phyloP scores from a whole-genome alignment of 2,113 vertebrate species.

The Oncorhynchus masou region DNA sequence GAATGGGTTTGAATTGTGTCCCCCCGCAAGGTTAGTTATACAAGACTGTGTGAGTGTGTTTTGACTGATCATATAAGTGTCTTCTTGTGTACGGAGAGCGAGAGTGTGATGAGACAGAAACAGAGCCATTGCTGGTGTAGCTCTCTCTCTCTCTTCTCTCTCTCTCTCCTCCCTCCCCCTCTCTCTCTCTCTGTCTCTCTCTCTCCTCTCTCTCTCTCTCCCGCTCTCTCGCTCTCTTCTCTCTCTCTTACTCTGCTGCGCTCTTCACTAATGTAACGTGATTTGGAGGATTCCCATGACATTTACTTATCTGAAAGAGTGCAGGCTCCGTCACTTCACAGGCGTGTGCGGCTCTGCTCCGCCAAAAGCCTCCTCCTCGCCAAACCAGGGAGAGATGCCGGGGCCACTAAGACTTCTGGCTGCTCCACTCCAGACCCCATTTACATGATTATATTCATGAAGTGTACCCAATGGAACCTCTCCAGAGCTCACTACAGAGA shows the following conservation, averaged over 20 bases:
- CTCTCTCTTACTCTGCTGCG: not conserved
- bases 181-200: too few relatives aligned
- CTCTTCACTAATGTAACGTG: slow-evolving; percentile 26
- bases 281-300: slow-evolving; percentile 31
- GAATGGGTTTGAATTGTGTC: too few relatives aligned
- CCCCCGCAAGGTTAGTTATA: too few relatives aligned
- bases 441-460: slow-evolving; percentile 20
- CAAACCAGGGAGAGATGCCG: not conserved
- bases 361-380: not conserved
- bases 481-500: not conserved
- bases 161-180: too few relatives aligned
- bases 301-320: slow-evolving; percentile 41
- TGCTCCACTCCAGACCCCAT: not conserved
- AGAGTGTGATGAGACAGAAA: not conserved
- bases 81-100: not conserved
- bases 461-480: slow-evolving; percentile 4
- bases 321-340: slow-evolving; percentile 13
- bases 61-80: not conserved
- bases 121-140: not conserved
- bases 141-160: not conserved
- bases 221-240: too few relatives aligned
- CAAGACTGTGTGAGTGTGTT: too few relatives aligned
- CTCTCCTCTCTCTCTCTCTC: too few relatives aligned
- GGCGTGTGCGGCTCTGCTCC: not conserved
- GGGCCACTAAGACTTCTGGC: not conserved